Evolutionary conservation across 2,888 invertebrate genomes (phyloP).

Genomic region (Lasioglossum oenotherae): DNA sequence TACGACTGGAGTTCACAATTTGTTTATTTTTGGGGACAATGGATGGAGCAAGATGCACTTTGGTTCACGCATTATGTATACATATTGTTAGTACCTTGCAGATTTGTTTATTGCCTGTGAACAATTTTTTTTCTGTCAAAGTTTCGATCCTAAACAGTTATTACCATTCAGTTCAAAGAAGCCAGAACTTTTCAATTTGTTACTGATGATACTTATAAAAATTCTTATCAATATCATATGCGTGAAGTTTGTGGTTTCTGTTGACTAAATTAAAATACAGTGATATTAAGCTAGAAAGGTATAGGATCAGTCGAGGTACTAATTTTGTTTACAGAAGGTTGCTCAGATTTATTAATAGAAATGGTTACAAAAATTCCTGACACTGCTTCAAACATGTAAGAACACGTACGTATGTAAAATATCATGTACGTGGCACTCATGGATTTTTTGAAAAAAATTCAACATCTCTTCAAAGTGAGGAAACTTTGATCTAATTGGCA

Average conservation of each 20-base stretch:
- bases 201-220: background rate
- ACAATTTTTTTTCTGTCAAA: background rate
- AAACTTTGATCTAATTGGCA: background rate
- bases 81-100: background rate
- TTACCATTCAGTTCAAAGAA: background rate
- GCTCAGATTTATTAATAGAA: background rate
- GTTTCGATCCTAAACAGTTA: background rate
- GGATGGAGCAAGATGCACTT: background rate
- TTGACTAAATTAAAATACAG: too few relatives aligned
- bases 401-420: background rate
- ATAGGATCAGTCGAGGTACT: too few relatives aligned
- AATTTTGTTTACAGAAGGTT: too few relatives aligned
- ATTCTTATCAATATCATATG: background rate
- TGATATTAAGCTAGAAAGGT: too few relatives aligned
- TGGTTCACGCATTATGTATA: background rate
- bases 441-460: background rate
- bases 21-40: background rate
- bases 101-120: background rate
- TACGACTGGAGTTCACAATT: background rate
- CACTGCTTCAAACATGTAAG: background rate
- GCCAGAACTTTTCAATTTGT: background rate
- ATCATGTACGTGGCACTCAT: background rate
- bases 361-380: background rate
- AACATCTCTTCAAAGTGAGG: background rate
- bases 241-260: too few relatives aligned